Evolutionary conservation across 2,113 vertebrate genomes (phyloP), one percentile per base, ranked within the genome.

Genomic region (Muntiacus reevesi): DNA sequence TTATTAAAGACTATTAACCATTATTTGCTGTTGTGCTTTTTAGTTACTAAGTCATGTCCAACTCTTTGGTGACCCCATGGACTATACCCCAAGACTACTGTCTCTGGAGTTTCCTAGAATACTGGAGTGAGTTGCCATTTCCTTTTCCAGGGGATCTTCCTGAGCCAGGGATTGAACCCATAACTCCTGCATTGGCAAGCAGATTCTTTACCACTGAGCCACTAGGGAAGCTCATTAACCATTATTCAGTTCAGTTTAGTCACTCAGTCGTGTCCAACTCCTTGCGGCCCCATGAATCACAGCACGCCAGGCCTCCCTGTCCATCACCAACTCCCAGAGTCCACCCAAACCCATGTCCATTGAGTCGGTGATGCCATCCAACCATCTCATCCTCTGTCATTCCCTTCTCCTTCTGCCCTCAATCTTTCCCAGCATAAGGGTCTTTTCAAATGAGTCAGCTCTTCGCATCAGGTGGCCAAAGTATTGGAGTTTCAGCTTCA

Each of bases 241-340:
- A 76, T 43, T 76, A 76, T 40, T 76, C 17, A 36, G 19, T 36
- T 71, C n/a, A 40, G 19, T 71, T 71, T n/a, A 71, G 67, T 71
- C 10, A n/a, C 19, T 40, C 10, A 23, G n/a, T 40, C 9, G 0
- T 40, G n/a, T 71, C 67, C 67, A 71, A 40, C n/a, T 40, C 67
- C 19, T 40, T 71, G 67, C 0, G 0, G 23, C n/a, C 19, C 67
- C n/a, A 3, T 40, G 67, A 71, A 23, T 19, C 2, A 0, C 9
- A 71, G n/a, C 19, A 71, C 0, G 2, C n/a, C n/a, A 71, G 62
- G 67, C 67, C 10, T 71, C 19, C 67, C 67, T 40, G n/a, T 23
- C 67, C 67, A 71, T 40, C 10, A 40, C 2, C 67, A 71, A 71
- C 67, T 71, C n/a, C 67, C 10, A 1, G 1, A 5, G 19, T 36